Conservation (phyloP, 2,113 vertebrate species). For the Nannobrachium achirus region DNA sequence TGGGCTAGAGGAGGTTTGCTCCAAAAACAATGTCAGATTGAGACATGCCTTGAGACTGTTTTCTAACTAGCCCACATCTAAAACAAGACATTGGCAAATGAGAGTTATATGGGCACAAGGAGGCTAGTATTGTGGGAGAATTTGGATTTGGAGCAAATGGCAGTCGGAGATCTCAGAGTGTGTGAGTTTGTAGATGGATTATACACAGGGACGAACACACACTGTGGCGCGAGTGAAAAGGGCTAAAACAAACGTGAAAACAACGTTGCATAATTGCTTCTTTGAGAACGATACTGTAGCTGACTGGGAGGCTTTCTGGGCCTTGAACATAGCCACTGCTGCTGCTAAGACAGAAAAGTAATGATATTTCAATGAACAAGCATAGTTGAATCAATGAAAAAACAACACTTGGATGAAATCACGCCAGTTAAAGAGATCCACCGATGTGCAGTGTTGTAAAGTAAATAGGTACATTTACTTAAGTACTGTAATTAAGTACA, state of each 20-base stretch:
- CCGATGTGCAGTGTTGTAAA: no score
- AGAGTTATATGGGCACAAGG: slow-evolving; percentile 5
- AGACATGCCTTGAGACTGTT: slow-evolving; percentile 39
- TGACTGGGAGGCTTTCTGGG: slow-evolving; percentile 1
- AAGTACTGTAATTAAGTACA: no score
- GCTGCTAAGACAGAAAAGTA: slow-evolving; percentile 7
- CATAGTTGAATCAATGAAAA: not conserved
- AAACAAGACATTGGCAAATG: slow-evolving; percentile 32
- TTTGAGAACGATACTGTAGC: slow-evolving; percentile 37
- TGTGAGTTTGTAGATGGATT: slow-evolving; percentile 14
- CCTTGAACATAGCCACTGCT: slow-evolving; percentile 18
- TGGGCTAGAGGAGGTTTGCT: not conserved
- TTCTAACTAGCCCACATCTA: slow-evolving; percentile 33
- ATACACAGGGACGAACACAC: slow-evolving; percentile 18
- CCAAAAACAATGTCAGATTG: slow-evolving; percentile 39
- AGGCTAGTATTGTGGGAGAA: slow-evolving; percentile 13
- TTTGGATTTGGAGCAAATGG: slow-evolving; percentile 28
- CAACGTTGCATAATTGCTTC: slow-evolving; percentile 45
- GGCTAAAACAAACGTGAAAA: not conserved
- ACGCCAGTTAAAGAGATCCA: no score
- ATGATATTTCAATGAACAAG: not conserved
- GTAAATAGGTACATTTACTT: no score
- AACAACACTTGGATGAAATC: not conserved
- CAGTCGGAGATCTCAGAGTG: slow-evolving; percentile 13
- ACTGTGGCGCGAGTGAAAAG: slow-evolving; percentile 18